phyloP scores from a whole-genome alignment of 1,140 invertebrate species.

The Aphis gossypii region DNA sequence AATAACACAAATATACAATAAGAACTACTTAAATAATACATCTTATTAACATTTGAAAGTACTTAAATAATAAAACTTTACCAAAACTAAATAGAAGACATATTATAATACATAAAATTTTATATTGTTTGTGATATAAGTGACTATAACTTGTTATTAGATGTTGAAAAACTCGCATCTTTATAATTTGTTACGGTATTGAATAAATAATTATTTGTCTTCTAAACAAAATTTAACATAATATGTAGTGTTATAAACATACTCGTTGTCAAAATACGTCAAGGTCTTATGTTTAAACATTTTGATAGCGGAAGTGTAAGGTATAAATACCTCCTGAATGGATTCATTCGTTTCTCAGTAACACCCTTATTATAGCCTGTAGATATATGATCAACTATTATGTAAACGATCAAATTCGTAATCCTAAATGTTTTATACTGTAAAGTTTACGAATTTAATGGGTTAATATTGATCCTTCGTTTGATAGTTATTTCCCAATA shows the following conservation, averaged over 20 bases:
- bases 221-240: too few species aligned
- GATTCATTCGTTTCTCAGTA: background rate
- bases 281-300: too few species aligned
- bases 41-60: conserved; percentile 35
- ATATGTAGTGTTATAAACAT: too few species aligned
- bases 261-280: too few species aligned
- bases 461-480: background rate
- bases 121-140: background rate
- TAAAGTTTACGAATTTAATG: conserved; percentile 12
- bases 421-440: conserved; percentile 27
- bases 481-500: background rate
- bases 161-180: background rate
- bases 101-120: background rate
- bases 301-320: background rate
- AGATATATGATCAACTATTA: background rate
- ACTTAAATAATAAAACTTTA: conserved; percentile 19
- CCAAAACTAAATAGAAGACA: background rate
- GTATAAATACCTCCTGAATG: background rate
- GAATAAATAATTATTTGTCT: background rate
- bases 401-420: conserved; percentile 24
- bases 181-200: background rate
- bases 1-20: background rate
- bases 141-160: background rate
- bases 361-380: background rate
- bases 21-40: conserved; percentile 25